phyloP scores from a whole-genome alignment of 1,140 invertebrate species.

The Papilio machaon region DNA sequence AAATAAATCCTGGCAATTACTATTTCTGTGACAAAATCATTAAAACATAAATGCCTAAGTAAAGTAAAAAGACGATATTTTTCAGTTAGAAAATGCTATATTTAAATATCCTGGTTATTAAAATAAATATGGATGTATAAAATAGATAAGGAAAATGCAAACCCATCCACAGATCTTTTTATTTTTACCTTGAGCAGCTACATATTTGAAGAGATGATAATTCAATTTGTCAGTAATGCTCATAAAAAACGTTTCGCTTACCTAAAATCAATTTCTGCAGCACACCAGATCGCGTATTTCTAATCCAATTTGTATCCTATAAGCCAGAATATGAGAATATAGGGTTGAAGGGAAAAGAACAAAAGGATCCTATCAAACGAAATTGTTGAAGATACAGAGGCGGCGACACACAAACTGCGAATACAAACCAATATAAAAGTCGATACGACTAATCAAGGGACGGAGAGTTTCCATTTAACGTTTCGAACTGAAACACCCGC shows the following conservation, averaged over 20 bases:
- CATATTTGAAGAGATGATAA: constrained; percentile 16
- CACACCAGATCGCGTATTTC: constrained; percentile 51
- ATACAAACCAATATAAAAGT: constrained; percentile 35
- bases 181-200: not conserved
- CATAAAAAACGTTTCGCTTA: constrained; percentile 48
- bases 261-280: constrained; percentile 56
- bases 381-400: constrained; percentile 50
- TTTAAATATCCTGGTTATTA: not conserved
- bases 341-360: constrained; percentile 50
- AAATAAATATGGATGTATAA: not conserved
- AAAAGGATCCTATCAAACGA: constrained; percentile 51
- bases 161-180: not conserved
- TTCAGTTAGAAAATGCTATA: too few species aligned
- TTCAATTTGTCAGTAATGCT: constrained; percentile 31
- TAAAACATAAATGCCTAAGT: too few species aligned
- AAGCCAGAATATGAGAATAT: constrained; percentile 57
- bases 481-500: constrained; percentile 32
- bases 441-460: constrained; percentile 35
- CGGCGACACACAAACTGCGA: constrained; percentile 43
- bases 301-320: constrained; percentile 63
- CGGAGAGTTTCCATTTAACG: constrained; percentile 36
- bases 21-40: too few species aligned
- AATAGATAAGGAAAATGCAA: not conserved
- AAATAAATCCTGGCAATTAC: too few species aligned
- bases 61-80: too few species aligned